Conservation (phyloP, 2,888 invertebrate genomes). For the Drosophila lacicola region DNA sequence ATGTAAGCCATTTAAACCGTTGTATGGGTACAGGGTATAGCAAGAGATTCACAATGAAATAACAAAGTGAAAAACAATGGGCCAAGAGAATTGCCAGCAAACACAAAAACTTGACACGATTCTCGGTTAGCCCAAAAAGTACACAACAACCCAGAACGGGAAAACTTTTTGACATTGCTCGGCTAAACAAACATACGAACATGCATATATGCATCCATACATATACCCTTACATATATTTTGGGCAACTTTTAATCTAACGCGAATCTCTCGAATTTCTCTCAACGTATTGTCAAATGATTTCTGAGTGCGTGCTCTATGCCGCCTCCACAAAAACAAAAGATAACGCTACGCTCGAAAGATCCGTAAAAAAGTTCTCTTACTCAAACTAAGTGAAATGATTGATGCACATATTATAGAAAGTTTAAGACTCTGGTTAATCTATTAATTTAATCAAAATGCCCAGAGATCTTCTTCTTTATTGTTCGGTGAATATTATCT, state of each 20-base stretch:
- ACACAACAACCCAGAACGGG: constrained; percentile 43
- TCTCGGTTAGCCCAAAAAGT: constrained; percentile 42
- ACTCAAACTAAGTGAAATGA: too few species aligned
- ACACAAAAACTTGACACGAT: constrained; percentile 68
- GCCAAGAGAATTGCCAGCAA: constrained; percentile 40
- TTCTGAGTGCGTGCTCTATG: not conserved
- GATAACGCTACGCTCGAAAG: too few species aligned
- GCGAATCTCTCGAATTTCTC: constrained; percentile 56
- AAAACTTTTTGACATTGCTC: constrained; percentile 64
- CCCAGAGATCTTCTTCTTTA: not conserved
- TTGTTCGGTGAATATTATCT: not conserved
- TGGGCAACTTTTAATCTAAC: constrained; percentile 61
- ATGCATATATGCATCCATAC: not conserved
- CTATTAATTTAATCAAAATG: not conserved
- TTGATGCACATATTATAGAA: not conserved
- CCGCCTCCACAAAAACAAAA: constrained; percentile 5
- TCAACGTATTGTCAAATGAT: constrained; percentile 10
- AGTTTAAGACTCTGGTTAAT: not conserved
- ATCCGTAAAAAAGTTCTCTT: too few species aligned
- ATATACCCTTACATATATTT: constrained; percentile 13
- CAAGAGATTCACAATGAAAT: constrained; percentile 3
- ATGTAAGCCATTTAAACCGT: not conserved
- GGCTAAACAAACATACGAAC: constrained; percentile 22
- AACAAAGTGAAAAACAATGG: constrained; percentile 45
- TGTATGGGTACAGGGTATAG: not conserved